These are phyloP conservation scores for Sakesphorus luctuosus DNA, from an alignment of 2,113 vertebrate species.

Conservation along the genomic window DNA sequence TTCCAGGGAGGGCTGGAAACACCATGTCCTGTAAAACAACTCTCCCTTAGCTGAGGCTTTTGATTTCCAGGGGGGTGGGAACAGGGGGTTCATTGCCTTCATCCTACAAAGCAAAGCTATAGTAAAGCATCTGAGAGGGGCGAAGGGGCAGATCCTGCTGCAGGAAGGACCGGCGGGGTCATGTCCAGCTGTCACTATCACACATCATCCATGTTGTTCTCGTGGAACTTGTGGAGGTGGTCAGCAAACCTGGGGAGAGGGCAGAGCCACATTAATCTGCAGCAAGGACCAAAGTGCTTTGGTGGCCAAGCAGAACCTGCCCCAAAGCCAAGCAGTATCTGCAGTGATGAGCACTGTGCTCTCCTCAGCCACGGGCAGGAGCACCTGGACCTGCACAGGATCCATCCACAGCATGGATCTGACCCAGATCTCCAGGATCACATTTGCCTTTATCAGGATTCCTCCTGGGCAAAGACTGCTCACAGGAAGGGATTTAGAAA, in stretches of 20 bases:
- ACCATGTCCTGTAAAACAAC: rapidly evolving
- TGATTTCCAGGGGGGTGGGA: not conserved
- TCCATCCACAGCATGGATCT: rapidly evolving
- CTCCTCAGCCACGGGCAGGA: not conserved
- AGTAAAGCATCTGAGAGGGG: not conserved
- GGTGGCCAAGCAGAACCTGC: not conserved
- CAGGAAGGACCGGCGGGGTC: rapidly evolving
- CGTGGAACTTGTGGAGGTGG: constrained; percentile 94
- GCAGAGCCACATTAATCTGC: not conserved
- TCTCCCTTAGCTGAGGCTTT: not conserved
- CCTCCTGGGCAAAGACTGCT: not conserved
- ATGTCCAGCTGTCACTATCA: constrained; percentile 68
- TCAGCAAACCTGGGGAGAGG: constrained; percentile 86
- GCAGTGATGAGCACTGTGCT: rapidly evolving
- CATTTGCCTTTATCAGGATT: rapidly evolving
- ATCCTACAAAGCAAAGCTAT: constrained; percentile 20
- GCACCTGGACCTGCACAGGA: not conserved
- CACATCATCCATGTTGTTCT: constrained; percentile 78
- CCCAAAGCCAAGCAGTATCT: rapidly evolving
- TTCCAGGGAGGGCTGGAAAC: not conserved
- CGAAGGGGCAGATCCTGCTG: not conserved
- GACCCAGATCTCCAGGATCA: not conserved
- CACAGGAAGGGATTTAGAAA: not conserved
- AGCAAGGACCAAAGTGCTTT: rapidly evolving
- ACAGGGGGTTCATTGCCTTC: not conserved